Percentiles rank a stretch among this genome's conserved stretches.
These are phyloP conservation scores for Okapia johnstoni DNA, from an alignment of 2,113 vertebrate species.

Conservation along the genomic window DNA sequence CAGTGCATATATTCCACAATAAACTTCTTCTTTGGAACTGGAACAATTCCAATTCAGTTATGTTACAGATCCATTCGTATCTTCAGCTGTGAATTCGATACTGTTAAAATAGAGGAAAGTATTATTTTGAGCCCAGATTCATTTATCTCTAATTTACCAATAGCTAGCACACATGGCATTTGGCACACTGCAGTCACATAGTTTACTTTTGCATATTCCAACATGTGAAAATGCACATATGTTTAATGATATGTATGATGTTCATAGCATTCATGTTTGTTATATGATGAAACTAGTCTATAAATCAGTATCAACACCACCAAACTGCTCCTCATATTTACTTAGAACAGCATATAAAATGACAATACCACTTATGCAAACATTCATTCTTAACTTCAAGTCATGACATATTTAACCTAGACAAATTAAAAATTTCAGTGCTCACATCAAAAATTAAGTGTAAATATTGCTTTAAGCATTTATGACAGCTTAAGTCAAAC, in stretches of 20 bases:
- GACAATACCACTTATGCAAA: not conserved
- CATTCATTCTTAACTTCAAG: not conserved
- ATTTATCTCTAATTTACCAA: not conserved
- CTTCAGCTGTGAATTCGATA: not conserved
- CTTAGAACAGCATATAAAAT: not conserved
- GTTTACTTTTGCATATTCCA: not conserved
- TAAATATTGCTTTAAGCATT: not conserved
- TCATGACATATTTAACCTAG: not conserved
- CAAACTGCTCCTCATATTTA: not conserved
- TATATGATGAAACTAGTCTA: not conserved
- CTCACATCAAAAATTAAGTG: not conserved
- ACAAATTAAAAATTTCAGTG: not conserved
- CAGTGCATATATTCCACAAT: not conserved
- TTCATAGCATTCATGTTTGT: not conserved
- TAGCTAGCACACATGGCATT: not conserved
- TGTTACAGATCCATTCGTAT: not conserved
- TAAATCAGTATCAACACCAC: not conserved
- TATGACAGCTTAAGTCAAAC: not conserved
- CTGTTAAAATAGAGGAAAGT: not conserved
- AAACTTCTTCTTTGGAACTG: not conserved
- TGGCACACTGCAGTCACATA: not conserved
- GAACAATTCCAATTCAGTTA: not conserved
- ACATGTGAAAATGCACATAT: not conserved
- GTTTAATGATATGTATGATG: not conserved
- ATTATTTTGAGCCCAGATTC: not conserved